phyloP scores from a whole-genome alignment of 2,888 invertebrate species.

The Pseudococcus jackbeardsleyi region DNA sequence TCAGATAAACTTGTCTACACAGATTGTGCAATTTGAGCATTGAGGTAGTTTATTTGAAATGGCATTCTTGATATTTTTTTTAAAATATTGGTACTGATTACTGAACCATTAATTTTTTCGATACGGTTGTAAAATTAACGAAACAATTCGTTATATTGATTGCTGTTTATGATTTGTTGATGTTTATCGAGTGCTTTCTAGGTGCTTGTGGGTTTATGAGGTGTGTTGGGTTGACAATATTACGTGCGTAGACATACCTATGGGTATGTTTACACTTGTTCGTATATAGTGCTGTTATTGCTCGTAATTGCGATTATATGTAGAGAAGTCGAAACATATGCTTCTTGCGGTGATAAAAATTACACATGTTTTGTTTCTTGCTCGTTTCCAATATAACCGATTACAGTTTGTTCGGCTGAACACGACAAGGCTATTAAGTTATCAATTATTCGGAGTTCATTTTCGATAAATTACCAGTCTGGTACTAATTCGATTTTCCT shows the following conservation, averaged over 20 bases:
- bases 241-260: background rate
- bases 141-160: background rate
- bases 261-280: background rate
- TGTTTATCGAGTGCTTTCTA: background rate
- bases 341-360: background rate
- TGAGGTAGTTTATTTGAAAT: background rate
- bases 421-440: conserved; percentile 6
- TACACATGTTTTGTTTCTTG: conserved; percentile 29
- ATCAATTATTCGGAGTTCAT: background rate
- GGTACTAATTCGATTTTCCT: background rate
- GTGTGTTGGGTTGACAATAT: background rate
- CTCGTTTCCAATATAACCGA: conserved; percentile 23
- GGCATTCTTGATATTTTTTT: background rate
- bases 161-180: background rate
- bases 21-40: background rate
- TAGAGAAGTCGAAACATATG: conserved; percentile 3
- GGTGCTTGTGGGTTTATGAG: background rate
- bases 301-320: background rate
- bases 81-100: background rate
- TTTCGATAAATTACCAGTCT: background rate
- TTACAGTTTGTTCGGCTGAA: background rate
- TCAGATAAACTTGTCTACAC: too few species aligned
- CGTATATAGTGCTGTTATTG: background rate
- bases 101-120: background rate
- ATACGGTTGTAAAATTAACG: background rate